A percentile compares a stretch with the other conserved stretches of the same genome.
Conservation (phyloP, 1,140 invertebrate species). For the Argopecten irradians region DNA sequence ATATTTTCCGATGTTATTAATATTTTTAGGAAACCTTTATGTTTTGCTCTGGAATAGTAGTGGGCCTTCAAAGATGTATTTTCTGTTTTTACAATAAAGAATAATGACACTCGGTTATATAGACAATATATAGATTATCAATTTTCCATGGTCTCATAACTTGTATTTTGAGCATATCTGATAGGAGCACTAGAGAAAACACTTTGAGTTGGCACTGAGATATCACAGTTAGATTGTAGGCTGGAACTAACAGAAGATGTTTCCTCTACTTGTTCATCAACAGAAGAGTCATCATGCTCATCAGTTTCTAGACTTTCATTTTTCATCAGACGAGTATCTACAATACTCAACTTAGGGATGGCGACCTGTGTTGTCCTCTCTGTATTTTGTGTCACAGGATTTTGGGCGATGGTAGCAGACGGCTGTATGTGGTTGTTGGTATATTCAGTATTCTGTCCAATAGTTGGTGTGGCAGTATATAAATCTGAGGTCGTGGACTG, state of each 20-base stretch:
- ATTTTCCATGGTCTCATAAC: background rate
- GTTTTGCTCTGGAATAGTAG: too few relatives aligned
- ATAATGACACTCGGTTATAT: too few relatives aligned
- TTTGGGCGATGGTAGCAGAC: too few relatives aligned
- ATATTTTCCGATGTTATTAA: too few relatives aligned
- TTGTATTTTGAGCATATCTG: background rate
- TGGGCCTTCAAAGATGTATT: too few relatives aligned
- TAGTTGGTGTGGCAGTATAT: background rate
- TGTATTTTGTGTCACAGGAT: background rate
- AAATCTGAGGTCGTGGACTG: background rate
- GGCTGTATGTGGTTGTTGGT: background rate
- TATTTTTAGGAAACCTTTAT: too few relatives aligned
- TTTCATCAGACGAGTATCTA: conserved; percentile 49
- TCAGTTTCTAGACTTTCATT: conserved; percentile 19
- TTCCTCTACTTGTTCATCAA: background rate
- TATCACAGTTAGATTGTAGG: background rate
- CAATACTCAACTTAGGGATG: conserved; percentile 40
- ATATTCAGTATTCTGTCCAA: background rate
- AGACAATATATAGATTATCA: too few relatives aligned
- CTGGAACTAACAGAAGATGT: background rate
- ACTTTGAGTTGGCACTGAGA: background rate
- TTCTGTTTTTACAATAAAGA: too few relatives aligned
- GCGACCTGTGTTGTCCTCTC: background rate
- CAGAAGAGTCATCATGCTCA: background rate
- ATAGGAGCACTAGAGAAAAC: conserved; percentile 1